Conservation (phyloP, 2,888 invertebrate genomes). For the Pandemis cinnamomeana region DNA sequence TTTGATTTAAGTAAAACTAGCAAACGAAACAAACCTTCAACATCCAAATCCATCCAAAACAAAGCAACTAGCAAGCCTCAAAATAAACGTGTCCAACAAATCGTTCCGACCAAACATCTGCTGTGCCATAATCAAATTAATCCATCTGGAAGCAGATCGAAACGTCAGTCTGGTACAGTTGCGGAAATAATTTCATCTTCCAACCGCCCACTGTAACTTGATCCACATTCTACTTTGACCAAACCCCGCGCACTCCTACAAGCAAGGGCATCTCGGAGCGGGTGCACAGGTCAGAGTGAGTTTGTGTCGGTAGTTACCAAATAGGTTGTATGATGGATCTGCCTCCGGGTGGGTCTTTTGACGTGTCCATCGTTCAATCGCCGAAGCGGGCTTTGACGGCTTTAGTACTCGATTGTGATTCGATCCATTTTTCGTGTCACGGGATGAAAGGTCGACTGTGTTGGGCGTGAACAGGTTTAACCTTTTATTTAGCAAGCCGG, state of each 20-base stretch:
- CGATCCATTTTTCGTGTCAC: conserved; percentile 67
- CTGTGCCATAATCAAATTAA: conserved; percentile 81
- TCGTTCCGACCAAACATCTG: conserved; percentile 66
- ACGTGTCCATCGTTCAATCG: conserved; percentile 79
- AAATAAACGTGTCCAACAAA: conserved; percentile 30
- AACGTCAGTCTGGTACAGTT: conserved; percentile 78
- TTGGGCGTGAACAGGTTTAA: conserved; percentile 6
- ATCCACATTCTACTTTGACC: conserved; percentile 47
- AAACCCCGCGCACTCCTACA: conserved; percentile 12
- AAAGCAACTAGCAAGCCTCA: conserved; percentile 4
- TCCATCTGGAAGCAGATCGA: conserved; percentile 83
- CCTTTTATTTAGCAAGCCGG: neutral
- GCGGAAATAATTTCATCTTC: conserved; percentile 78
- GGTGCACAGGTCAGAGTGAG: conserved; percentile 49
- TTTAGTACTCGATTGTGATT: conserved; percentile 64
- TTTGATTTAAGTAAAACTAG: neutral
- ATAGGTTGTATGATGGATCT: conserved; percentile 76
- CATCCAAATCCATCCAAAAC: neutral
- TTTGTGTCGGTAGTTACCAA: conserved; percentile 59
- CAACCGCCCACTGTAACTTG: conserved; percentile 53
- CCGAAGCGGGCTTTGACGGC: conserved; percentile 75
- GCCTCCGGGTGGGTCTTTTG: conserved; percentile 74
- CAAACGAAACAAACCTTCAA: neutral
- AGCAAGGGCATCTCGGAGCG: conserved; percentile 34
- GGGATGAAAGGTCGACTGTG: conserved; percentile 24